Evolutionary conservation across 2,113 vertebrate genomes (phyloP), one percentile per base, ranked within the genome.

Genomic region (Calidris pygmaea): DNA sequence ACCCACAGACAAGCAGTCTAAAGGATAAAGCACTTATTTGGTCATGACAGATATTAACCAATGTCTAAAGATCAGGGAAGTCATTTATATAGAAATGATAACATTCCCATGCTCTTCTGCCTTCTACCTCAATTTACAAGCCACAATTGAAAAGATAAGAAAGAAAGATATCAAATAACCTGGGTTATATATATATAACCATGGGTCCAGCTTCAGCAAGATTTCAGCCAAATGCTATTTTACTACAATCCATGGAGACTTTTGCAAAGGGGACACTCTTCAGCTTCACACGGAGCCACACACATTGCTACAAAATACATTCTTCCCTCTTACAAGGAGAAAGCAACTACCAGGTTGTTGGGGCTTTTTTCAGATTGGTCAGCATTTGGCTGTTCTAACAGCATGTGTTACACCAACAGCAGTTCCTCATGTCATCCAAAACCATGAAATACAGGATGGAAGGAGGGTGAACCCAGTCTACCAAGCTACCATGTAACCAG

Each of bases 381-480:
- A 91, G 34, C 43, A 68, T 43, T 75, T 68, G 58, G 86, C 53
- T 60, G 43, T 83, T 92, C 59, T 74, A 90, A 71, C 43, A 72
- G 74, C 47, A 78, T 17, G 9, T 12, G 26, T 67, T 78, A 67
- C 35, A 85, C 17, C 53, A 83, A 65, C 48, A 90, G 53, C 37
- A 48, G 72, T 6, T 68, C 39, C 22, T 41, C 3, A 8, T 5
- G 22, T 71, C 45, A 80, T 39, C 41, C 32, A 71, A 76, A 86
- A 34, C 0, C 7, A 62, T 0, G 2, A 73, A 86, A 89, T 6
- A 79, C 1, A 1, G 29, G 55, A 50, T 1, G 12, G 58, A 74
- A 92, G 39, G 9, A 52, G 21, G 27, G 9, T 23, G 14, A 89
- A 50, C 13, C 14, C 73, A 87, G 74, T 35, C 32, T 52, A 79